These are phyloP conservation scores for Cephus pygmeus DNA, from an alignment of 2,888 invertebrate genomes.

Conservation along the genomic window DNA sequence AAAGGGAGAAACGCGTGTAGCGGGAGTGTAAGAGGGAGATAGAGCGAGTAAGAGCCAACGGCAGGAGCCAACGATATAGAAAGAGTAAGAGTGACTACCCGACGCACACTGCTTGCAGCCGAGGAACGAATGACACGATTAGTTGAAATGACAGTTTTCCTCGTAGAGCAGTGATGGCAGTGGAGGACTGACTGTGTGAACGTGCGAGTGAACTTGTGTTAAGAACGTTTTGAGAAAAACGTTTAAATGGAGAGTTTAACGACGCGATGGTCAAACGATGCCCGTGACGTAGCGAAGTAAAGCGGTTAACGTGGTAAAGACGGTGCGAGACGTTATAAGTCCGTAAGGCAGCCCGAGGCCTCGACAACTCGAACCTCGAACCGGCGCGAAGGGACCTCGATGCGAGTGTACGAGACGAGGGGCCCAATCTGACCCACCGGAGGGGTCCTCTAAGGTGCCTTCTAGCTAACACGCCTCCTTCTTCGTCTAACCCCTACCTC, in stretches of 20 bases:
- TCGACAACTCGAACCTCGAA: conserved; percentile 11
- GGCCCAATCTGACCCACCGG: conserved; percentile 43
- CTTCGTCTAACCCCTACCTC: conserved; percentile 6
- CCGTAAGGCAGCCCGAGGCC: conserved; percentile 1
- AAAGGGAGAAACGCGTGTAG: conserved; percentile 1
- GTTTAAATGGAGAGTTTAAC: conserved; percentile 5
- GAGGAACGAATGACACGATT: conserved; percentile 21
- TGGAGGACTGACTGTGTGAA: neutral
- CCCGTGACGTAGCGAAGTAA: neutral
- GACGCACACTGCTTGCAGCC: neutral
- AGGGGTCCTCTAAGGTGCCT: conserved; percentile 11
- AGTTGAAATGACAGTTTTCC: conserved; percentile 7
- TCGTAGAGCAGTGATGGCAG: neutral
- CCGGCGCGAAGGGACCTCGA: conserved; percentile 16
- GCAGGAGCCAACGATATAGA: conserved; percentile 15
- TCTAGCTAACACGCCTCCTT: neutral
- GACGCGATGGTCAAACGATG: conserved; percentile 2
- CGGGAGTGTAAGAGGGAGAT: conserved; percentile 17
- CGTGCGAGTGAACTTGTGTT: neutral
- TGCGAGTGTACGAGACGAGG: conserved; percentile 33
- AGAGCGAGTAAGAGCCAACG: conserved; percentile 21
- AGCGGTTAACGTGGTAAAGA: neutral
- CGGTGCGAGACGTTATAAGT: neutral
- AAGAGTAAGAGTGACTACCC: conserved; percentile 6
- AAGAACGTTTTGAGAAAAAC: neutral